These are phyloP conservation scores for Sinelater perroti DNA, from an alignment of 2,888 invertebrate genomes.

Conservation along the genomic window DNA sequence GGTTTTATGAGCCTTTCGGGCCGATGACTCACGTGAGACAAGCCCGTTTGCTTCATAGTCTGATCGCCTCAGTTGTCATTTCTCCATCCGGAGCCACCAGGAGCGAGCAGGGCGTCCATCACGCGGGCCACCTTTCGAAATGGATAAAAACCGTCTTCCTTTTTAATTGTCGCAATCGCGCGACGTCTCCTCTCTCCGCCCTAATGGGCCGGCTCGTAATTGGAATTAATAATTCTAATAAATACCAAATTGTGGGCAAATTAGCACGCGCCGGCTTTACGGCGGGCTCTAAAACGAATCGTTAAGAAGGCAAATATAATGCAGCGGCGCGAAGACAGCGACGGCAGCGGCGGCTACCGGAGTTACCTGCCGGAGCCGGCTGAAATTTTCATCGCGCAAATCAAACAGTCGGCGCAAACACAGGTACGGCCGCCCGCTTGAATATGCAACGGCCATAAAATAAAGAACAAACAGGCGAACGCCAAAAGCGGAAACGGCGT, in stretches of 20 bases:
- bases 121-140: background rate
- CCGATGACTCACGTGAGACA: too few relatives aligned
- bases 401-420: constrained; percentile 17
- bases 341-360: constrained; percentile 13
- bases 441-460: constrained; percentile 26
- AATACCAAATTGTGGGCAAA: constrained; percentile 7
- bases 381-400: constrained; percentile 17
- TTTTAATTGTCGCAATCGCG: constrained; percentile 2
- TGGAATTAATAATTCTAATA: constrained; percentile 21
- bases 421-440: constrained; percentile 1
- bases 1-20: too few relatives aligned
- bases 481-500: constrained; percentile 14
- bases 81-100: too few relatives aligned
- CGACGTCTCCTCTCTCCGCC: background rate
- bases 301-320: constrained; percentile 19
- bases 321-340: too few relatives aligned
- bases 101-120: too few relatives aligned
- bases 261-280: constrained; percentile 20
- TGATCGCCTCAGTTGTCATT: too few relatives aligned
- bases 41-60: too few relatives aligned
- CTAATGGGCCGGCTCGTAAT: constrained; percentile 3
- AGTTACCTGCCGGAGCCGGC: constrained; percentile 6
- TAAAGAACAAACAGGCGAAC: constrained; percentile 16
- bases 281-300: constrained; percentile 12
- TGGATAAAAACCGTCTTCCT: background rate